These are phyloP conservation scores for Chromoteleia sp. DNA, from an alignment of 2,888 invertebrate genomes.

Conservation along the genomic window DNA sequence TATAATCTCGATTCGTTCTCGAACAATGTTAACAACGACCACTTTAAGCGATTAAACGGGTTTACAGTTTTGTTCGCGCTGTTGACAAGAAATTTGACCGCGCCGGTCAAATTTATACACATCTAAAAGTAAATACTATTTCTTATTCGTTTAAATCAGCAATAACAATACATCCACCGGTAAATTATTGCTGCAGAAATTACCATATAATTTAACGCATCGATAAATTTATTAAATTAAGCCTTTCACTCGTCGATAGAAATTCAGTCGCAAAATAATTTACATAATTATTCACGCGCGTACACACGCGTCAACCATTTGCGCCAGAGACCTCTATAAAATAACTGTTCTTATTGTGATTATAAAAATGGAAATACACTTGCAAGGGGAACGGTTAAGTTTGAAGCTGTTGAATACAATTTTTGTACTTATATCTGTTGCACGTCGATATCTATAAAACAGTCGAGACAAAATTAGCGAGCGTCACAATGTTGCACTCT, in stretches of 20 bases:
- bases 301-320: not conserved
- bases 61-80: too few relatives aligned
- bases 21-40: too few relatives aligned
- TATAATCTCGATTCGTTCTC: too few relatives aligned
- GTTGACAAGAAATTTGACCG: too few relatives aligned
- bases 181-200: conserved; percentile 42
- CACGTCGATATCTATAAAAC: conserved; percentile 7
- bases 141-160: conserved; percentile 21
- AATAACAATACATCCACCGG: conserved; percentile 22
- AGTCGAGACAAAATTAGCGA: conserved; percentile 6
- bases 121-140: not conserved
- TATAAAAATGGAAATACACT: conserved; percentile 24
- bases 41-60: not conserved
- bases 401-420: conserved; percentile 9
- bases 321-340: conserved; percentile 31
- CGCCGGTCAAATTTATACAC: not conserved
- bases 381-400: conserved; percentile 7
- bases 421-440: conserved; percentile 11
- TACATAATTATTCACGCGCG: conserved; percentile 45
- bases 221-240: conserved; percentile 46
- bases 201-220: conserved; percentile 59
- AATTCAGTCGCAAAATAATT: conserved; percentile 50
- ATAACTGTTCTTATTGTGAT: conserved; percentile 33
- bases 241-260: conserved; percentile 57
- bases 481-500: conserved; percentile 18